A percentile compares a stretch with the other conserved stretches of the same genome.
These are phyloP conservation scores for Lepus americanus DNA, from an alignment of 2,113 vertebrate genomes.

Conservation along the genomic window DNA sequence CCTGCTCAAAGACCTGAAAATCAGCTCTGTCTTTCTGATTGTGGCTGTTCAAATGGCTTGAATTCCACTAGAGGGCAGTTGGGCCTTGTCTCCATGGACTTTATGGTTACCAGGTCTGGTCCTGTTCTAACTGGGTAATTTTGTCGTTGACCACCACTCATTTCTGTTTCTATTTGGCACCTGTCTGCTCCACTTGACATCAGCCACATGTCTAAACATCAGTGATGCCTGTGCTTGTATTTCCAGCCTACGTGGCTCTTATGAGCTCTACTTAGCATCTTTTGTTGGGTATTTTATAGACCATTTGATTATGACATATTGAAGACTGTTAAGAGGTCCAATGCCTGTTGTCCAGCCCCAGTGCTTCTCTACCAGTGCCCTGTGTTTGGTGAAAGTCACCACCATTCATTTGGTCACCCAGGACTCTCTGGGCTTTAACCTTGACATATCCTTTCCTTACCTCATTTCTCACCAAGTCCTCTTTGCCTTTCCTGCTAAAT, in stretches of 20 bases:
- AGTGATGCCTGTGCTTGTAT: not conserved
- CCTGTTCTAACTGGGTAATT: not conserved
- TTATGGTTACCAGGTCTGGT: slow-evolving; percentile 1
- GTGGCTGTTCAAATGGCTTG: slow-evolving; percentile 51
- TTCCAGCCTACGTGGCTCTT: not conserved
- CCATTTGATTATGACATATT: not conserved
- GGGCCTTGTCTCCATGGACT: slow-evolving; percentile 70
- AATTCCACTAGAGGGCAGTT: slow-evolving; percentile 83
- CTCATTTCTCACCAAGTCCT: not conserved
- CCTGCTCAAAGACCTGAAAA: not conserved
- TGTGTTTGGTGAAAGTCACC: not conserved
- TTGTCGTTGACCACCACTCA: not conserved
- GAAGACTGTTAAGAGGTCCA: not conserved
- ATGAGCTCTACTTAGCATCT: not conserved
- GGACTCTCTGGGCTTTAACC: not conserved
- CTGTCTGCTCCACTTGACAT: not conserved
- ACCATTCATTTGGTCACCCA: too few relatives aligned
- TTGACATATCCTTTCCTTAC: not conserved
- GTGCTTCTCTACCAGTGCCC: not conserved
- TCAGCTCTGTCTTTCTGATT: not conserved
- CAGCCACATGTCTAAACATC: not conserved
- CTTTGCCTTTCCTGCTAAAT: not conserved
- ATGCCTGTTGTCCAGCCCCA: not conserved
- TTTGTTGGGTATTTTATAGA: not conserved
- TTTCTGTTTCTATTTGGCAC: slow-evolving; percentile 2